Percentiles rank a stretch among this genome's conserved stretches.
phyloP scores from a whole-genome alignment of 1,140 invertebrate species.

The Leptoteleia sp. region DNA sequence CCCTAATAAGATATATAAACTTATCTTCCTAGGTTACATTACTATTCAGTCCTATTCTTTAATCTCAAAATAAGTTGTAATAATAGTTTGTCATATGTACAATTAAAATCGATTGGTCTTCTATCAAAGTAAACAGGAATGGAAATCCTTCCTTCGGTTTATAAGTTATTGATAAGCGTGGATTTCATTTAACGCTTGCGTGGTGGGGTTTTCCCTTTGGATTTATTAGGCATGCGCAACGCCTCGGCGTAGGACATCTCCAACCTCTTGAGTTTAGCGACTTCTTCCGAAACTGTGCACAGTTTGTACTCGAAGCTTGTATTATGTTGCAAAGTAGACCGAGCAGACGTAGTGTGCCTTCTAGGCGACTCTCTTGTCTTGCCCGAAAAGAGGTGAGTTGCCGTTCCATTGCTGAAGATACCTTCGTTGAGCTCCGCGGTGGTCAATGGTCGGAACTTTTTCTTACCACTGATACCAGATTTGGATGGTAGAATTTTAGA shows the following conservation, averaged over 20 bases:
- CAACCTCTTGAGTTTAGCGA: conserved; percentile 88
- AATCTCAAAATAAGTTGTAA: not conserved
- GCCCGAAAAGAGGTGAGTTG: conserved; percentile 83
- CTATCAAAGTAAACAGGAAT: too few relatives aligned
- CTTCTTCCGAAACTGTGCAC: conserved; percentile 89
- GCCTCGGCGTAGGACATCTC: conserved; percentile 92
- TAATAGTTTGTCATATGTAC: too few relatives aligned
- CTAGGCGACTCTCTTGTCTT: conserved; percentile 82
- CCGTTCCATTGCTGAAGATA: conserved; percentile 85
- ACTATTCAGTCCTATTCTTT: conserved; percentile 1
- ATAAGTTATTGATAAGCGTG: too few relatives aligned
- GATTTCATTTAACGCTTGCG: conserved; percentile 71
- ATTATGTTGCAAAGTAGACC: conserved; percentile 69
- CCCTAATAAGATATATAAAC: not conserved
- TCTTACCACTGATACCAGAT: conserved; percentile 81
- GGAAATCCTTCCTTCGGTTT: too few relatives aligned
- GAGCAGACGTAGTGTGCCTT: conserved; percentile 48
- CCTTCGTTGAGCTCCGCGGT: conserved; percentile 78
- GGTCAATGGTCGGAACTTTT: conserved; percentile 74
- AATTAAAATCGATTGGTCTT: not conserved
- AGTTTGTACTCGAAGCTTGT: conserved; percentile 82
- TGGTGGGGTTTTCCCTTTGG: conserved; percentile 68
- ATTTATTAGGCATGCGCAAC: conserved; percentile 85
- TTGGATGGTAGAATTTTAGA: conserved; percentile 63
- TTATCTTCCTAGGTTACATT: not conserved